Evolutionary conservation across 2,113 vertebrate genomes (phyloP).

Genomic region (Albula glossodonta): DNA sequence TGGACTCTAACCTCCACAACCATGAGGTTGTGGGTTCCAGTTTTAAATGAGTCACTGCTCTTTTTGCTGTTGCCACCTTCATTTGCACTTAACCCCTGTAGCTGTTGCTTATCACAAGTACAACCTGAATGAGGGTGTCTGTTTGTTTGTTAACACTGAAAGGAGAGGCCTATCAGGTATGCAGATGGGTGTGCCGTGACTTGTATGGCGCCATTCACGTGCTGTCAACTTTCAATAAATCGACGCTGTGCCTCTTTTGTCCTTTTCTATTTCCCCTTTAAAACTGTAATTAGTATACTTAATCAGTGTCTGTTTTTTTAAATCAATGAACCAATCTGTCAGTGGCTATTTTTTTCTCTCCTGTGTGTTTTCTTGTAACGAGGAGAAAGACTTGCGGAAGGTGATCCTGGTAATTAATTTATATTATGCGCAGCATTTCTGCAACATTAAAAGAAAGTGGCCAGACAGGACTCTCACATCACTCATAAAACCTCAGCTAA

Average conservation of each 20-base stretch:
- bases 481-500: neutral
- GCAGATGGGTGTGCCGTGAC: neutral
- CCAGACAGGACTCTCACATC: neutral
- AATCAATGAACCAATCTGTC: slow-evolving; percentile 25
- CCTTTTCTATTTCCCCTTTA: slow-evolving; percentile 6
- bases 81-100: neutral
- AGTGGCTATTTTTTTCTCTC: neutral
- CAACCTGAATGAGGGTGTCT: neutral
- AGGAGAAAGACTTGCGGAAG: slow-evolving; percentile 18
- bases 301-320: slow-evolving; percentile 28
- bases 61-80: neutral
- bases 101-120: neutral
- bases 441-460: slow-evolving; percentile 9
- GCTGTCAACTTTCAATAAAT: neutral
- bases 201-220: neutral
- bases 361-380: slow-evolving; percentile 16
- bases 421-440: slow-evolving; percentile 18
- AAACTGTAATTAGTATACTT: slow-evolving; percentile 19
- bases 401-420: slow-evolving; percentile 23
- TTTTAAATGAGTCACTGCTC: neutral
- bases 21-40: neutral
- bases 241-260: neutral
- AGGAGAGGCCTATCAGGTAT: neutral
- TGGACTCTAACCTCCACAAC: neutral
- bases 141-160: too few relatives aligned